Conservation (phyloP, 2,113 vertebrate species). For the Gorilla gorilla region DNA sequence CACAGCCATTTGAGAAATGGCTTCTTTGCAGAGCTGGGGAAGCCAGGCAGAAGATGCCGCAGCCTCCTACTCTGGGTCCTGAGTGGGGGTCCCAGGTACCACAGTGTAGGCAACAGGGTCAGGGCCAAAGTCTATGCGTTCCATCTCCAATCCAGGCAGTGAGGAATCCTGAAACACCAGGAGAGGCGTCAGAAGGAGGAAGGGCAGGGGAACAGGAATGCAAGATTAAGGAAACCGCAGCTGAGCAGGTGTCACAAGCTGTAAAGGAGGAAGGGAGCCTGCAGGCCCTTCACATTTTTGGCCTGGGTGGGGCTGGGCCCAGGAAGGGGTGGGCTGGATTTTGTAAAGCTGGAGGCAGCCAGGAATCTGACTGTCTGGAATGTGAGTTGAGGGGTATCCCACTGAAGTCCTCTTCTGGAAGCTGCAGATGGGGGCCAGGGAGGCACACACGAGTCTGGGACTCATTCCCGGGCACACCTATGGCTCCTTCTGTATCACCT, state of each 20-base stretch:
- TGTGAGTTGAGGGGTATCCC: not conserved
- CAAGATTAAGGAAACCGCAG: slow-evolving; percentile 53
- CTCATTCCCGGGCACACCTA: not conserved
- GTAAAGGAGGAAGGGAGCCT: not conserved
- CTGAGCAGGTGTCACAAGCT: slow-evolving; percentile 17
- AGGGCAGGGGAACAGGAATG: slow-evolving; percentile 3
- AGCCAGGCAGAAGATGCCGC: too few relatives aligned
- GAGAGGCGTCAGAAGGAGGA: slow-evolving; percentile 37
- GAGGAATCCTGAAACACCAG: slow-evolving; percentile 23
- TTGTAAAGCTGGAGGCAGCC: slow-evolving; percentile 25
- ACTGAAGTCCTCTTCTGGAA: not conserved
- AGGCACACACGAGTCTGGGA: not conserved
- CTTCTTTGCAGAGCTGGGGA: not conserved
- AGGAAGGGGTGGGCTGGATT: not conserved
- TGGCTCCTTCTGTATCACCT: not conserved
- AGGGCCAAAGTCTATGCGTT: not conserved
- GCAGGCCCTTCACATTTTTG: slow-evolving; percentile 43
- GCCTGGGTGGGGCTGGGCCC: slow-evolving; percentile 4
- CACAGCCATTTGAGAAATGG: not conserved
- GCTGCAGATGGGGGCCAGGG: not conserved
- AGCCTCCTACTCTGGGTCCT: not conserved
- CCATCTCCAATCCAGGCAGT: not conserved
- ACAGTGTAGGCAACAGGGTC: not conserved
- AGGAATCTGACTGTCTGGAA: not conserved
- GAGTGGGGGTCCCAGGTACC: not conserved